phyloP scores from a whole-genome alignment of 2,113 vertebrate genomes.

The Mormyrus iriodes region DNA sequence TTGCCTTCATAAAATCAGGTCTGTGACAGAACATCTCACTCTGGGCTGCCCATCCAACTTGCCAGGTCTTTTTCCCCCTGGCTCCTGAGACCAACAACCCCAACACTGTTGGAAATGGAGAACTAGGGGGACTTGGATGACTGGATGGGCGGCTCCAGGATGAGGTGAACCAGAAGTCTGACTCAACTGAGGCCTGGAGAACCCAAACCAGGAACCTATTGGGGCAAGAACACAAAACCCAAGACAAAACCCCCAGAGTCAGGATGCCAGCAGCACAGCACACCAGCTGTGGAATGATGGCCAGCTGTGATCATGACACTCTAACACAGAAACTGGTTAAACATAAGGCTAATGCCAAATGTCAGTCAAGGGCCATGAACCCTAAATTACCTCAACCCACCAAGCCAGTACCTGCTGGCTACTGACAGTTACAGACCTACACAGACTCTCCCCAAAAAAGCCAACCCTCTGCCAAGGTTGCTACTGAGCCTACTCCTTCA shows the following conservation, averaged over 20 bases:
- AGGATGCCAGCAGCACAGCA: neutral
- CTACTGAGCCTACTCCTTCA: neutral
- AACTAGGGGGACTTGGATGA: neutral
- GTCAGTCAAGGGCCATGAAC: neutral
- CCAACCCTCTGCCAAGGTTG: neutral
- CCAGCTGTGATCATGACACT: neutral
- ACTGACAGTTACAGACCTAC: neutral
- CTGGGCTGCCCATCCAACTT: neutral
- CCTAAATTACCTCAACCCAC: neutral
- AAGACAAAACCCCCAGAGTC: neutral
- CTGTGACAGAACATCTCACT: neutral
- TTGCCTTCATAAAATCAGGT: neutral
- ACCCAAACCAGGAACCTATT: neutral
- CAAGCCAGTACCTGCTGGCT: too few species aligned
- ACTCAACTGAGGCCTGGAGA: neutral
- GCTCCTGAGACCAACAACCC: neutral
- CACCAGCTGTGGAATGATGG: neutral
- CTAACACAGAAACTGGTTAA: neutral
- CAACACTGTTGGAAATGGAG: neutral
- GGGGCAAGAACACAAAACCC: neutral
- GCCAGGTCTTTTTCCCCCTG: neutral
- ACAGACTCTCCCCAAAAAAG: neutral
- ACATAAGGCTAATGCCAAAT: neutral
- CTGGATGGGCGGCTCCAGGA: neutral
- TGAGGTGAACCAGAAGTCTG: neutral